Percentiles rank a stretch among this genome's conserved stretches.
Conservation (phyloP, 2,888 invertebrate species). For the Amiota mariae region DNA sequence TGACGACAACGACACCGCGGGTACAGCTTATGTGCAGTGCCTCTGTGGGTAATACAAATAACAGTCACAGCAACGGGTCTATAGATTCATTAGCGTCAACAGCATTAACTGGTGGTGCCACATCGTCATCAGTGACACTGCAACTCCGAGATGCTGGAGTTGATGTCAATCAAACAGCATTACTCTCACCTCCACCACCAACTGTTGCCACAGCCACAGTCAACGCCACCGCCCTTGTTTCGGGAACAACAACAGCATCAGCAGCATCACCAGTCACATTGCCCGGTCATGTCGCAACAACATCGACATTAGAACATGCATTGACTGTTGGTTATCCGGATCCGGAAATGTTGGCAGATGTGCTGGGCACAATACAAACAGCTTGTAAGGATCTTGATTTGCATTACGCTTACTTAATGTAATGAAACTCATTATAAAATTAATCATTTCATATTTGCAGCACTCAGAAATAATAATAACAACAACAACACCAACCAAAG, state of each 20-base stretch:
- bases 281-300: slow-evolving; percentile 35
- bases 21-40: slow-evolving; percentile 73
- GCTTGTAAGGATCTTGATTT: slow-evolving; percentile 70
- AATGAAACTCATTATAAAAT: no score
- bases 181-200: slow-evolving; percentile 27
- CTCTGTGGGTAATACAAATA: slow-evolving; percentile 69
- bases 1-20: slow-evolving; percentile 69
- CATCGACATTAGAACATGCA: slow-evolving; percentile 75
- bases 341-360: slow-evolving; percentile 82
- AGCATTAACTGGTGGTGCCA: not conserved
- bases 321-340: slow-evolving; percentile 83
- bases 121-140: slow-evolving; percentile 65
- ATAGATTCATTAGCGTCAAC: no score
- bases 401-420: no score
- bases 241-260: slow-evolving; percentile 44
- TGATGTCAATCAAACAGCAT: slow-evolving; percentile 21
- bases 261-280: slow-evolving; percentile 45
- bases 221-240: slow-evolving; percentile 45
- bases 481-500: slow-evolving; percentile 47
- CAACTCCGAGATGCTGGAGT: slow-evolving; percentile 73
- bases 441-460: slow-evolving; percentile 42
- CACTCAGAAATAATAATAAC: slow-evolving; percentile 58
- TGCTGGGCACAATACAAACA: slow-evolving; percentile 79
- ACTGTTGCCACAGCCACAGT: slow-evolving; percentile 28
- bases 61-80: not conserved